Evolutionary conservation across 2,797 vertebrate genomes (phyloP).

Genomic region (Austrolebias charrua): DNA sequence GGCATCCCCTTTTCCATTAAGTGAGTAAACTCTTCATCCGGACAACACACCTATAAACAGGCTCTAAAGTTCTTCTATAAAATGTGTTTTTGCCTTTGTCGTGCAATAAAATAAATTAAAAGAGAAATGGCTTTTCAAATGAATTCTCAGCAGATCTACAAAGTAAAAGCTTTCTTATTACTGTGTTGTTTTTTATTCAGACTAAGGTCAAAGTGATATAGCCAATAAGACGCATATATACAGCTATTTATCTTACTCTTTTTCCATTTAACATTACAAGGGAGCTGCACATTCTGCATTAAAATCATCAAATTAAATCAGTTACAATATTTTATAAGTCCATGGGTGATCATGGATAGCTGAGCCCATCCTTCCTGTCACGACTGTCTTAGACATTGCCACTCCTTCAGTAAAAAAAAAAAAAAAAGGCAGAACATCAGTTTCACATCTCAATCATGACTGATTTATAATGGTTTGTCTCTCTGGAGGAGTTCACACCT

Average conservation of each 20-base stretch:
- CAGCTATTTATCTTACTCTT: too few species aligned
- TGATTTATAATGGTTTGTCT: constrained; percentile 61
- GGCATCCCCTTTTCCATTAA: neutral
- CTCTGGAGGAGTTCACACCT: constrained; percentile 64
- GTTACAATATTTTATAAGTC: neutral
- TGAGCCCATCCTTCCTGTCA: constrained; percentile 30
- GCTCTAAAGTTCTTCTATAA: neutral
- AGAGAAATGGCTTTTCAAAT: neutral
- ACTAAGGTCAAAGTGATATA: neutral
- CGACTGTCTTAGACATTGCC: constrained; percentile 22
- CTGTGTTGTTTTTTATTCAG: neutral
- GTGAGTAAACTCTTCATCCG: neutral
- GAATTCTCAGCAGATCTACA: neutral
- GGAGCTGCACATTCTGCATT: too few species aligned
- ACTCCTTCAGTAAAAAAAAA: constrained; percentile 31
- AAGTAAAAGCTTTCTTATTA: neutral
- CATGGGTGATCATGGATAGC: constrained; percentile 16
- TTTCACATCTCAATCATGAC: constrained; percentile 70
- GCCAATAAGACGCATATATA: too few species aligned
- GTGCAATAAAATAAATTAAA: neutral
- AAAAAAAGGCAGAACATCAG: constrained; percentile 54
- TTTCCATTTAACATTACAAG: too few species aligned
- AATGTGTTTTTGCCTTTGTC: neutral
- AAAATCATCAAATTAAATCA: constrained; percentile 22
- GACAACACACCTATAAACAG: constrained; percentile 1